phyloP scores from a whole-genome alignment of 1,140 invertebrate genomes.

The Saccostrea echinata region DNA sequence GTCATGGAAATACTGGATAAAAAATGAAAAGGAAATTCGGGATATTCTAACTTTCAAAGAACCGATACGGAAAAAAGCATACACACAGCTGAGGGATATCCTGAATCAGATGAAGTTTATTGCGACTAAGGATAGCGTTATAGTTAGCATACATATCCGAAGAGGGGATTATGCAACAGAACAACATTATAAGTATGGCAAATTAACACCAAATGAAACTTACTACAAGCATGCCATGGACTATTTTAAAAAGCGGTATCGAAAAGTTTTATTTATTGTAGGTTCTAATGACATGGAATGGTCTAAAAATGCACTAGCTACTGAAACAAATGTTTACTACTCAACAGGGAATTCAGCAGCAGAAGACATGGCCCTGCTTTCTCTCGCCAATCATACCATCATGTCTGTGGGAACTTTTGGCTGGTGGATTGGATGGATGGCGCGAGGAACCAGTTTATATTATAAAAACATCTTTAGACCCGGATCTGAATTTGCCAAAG shows the following conservation, averaged over 20 bases:
- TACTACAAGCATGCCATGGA: constrained; percentile 61
- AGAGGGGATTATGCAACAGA: constrained; percentile 57
- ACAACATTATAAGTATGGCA: constrained; percentile 48
- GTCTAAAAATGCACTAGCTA: constrained; percentile 40
- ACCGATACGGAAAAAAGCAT: constrained; percentile 10
- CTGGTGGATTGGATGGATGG: too few species aligned
- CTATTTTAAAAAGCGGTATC: constrained; percentile 54
- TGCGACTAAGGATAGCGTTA: neutral
- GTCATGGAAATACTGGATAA: constrained; percentile 57
- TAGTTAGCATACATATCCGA: constrained; percentile 65
- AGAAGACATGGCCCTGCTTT: too few species aligned
- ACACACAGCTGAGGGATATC: neutral
- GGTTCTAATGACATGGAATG: constrained; percentile 59
- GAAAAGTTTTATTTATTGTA: constrained; percentile 61
- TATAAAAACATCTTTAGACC: constrained; percentile 65
- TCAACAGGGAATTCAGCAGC: too few species aligned
- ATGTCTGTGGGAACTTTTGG: too few species aligned
- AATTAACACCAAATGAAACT: constrained; percentile 48
- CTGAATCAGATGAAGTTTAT: constrained; percentile 33
- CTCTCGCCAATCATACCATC: too few species aligned
- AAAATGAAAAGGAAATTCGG: constrained; percentile 44
- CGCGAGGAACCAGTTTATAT: constrained; percentile 68
- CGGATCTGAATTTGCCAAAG: constrained; percentile 51
- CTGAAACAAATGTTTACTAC: constrained; percentile 52
- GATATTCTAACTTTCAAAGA: constrained; percentile 47